Conservation (phyloP, 1,140 invertebrate species). For the Thrips palmi region DNA sequence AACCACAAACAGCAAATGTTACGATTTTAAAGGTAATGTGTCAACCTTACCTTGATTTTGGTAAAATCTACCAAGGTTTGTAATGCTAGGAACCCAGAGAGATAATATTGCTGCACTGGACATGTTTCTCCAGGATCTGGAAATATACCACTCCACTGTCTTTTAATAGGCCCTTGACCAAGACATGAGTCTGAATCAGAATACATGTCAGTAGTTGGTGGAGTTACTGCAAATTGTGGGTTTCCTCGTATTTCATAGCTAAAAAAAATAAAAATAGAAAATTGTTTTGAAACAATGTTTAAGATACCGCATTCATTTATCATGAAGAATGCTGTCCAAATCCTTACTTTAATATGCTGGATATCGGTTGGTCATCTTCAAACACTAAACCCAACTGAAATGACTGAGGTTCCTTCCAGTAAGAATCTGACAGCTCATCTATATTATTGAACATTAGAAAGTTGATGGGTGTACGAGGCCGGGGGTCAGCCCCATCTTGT, state of each 20-base stretch:
- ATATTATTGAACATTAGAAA: constrained; percentile 43
- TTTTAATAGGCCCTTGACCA: neutral
- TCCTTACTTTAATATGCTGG: constrained; percentile 31
- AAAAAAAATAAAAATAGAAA: constrained; percentile 15
- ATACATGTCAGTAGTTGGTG: constrained; percentile 37
- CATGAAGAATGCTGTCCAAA: no score
- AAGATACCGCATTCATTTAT: neutral
- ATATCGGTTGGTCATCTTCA: constrained; percentile 29
- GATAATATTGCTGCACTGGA: constrained; percentile 53
- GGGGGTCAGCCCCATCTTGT: constrained; percentile 16
- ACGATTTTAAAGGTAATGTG: neutral
- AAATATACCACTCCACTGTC: constrained; percentile 29
- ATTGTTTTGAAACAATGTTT: constrained; percentile 3
- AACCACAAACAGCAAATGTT: constrained; percentile 3
- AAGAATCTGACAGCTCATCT: constrained; percentile 45
- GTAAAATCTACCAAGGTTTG: constrained; percentile 51
- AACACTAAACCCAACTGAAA: constrained; percentile 51
- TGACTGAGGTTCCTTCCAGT: constrained; percentile 40
- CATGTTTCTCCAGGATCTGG: constrained; percentile 46
- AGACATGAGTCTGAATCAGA: constrained; percentile 42
- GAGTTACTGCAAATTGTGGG: constrained; percentile 39
- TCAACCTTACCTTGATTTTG: constrained; percentile 37
- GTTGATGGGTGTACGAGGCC: constrained; percentile 34
- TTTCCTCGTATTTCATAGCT: constrained; percentile 54
- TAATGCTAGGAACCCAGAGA: constrained; percentile 50